Evolutionary conservation across 2,113 vertebrate genomes (phyloP).

Genomic region (Dasyurus viverrinus): DNA sequence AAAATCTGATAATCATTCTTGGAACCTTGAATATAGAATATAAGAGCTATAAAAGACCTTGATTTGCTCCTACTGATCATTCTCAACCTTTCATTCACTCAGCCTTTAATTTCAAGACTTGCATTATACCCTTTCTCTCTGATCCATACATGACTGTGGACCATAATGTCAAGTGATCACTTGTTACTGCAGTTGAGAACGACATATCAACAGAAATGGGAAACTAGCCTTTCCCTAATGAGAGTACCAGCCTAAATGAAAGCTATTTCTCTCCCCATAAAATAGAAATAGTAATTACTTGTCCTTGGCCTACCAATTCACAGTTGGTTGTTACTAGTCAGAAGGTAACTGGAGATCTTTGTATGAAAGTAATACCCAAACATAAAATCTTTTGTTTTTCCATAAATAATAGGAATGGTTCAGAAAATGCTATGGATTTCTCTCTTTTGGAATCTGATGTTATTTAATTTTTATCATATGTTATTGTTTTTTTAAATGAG

Average conservation of each 20-base stretch:
- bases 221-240: neutral
- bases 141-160: neutral
- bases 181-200: neutral
- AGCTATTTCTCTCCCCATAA: neutral
- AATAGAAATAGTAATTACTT: conserved; percentile 1
- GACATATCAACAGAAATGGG: neutral
- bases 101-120: neutral
- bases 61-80: neutral
- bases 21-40: neutral
- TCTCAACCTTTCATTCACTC: neutral
- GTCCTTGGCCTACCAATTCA: neutral
- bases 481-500: conserved; percentile 76
- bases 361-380: neutral
- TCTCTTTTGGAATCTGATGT: conserved; percentile 59
- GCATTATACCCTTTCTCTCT: neutral
- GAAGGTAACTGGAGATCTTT: neutral
- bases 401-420: conserved; percentile 19
- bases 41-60: too few species aligned
- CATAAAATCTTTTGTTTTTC: neutral
- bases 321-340: neutral
- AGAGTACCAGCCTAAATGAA: neutral
- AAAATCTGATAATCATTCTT: neutral
- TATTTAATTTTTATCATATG: conserved; percentile 80
- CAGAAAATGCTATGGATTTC: conserved; percentile 45
- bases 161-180: neutral